Percentiles rank a stretch among this genome's conserved stretches.
These are phyloP conservation scores for Passer domesticus DNA, from an alignment of 2,113 vertebrate species.

Conservation along the genomic window DNA sequence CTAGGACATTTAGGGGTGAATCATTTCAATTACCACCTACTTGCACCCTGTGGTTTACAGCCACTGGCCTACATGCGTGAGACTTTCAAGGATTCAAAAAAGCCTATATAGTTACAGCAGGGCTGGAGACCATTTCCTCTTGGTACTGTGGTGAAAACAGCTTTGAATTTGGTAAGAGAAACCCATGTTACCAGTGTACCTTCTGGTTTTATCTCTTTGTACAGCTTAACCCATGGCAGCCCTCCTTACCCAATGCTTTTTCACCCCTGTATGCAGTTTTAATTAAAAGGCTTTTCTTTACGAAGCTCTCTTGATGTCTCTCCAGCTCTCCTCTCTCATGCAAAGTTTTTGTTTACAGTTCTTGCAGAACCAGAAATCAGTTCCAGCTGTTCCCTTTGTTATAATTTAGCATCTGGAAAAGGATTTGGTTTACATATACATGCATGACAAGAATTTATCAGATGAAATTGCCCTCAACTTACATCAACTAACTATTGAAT, in stretches of 20 bases:
- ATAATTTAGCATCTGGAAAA: not conserved
- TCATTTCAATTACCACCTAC: not conserved
- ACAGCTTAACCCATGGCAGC: not conserved
- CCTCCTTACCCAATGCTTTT: not conserved
- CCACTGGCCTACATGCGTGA: not conserved
- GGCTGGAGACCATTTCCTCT: not conserved
- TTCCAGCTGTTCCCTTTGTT: not conserved
- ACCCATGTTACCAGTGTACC: not conserved
- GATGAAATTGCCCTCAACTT: not conserved
- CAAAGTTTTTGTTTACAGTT: not conserved
- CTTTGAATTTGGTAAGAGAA: not conserved
- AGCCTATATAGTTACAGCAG: not conserved
- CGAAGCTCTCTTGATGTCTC: not conserved
- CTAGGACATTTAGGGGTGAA: not conserved
- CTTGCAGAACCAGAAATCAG: slow-evolving; percentile 1
- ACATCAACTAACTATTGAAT: not conserved
- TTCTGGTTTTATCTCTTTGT: not conserved
- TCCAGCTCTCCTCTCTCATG: not conserved
- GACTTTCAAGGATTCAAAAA: not conserved
- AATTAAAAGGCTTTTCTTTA: not conserved
- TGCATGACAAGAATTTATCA: slow-evolving; percentile 16
- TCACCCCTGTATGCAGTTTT: not conserved
- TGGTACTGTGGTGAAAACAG: not conserved
- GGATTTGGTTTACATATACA: slow-evolving; percentile 3
- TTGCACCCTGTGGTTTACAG: not conserved